phyloP scores from a whole-genome alignment of 2,888 invertebrate genomes.

The Aquatica leii region DNA sequence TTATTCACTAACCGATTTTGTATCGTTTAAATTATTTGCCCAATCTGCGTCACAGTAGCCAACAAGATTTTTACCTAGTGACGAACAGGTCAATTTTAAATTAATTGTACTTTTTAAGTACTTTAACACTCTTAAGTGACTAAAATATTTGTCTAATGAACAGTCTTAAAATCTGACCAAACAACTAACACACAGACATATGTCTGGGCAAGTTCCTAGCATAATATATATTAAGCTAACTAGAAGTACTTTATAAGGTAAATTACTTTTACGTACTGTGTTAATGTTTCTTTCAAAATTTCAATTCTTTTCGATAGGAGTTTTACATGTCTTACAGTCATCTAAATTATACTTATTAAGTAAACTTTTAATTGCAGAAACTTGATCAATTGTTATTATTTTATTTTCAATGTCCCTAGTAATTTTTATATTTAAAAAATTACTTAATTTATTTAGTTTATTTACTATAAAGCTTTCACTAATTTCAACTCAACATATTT shows the following conservation, averaged over 20 bases:
- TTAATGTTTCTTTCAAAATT: neutral
- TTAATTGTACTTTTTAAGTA: neutral
- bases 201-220: neutral
- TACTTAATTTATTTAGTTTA: neutral
- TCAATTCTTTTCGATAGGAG: neutral
- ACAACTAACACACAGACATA: neutral
- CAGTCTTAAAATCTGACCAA: neutral
- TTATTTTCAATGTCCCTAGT: neutral
- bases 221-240: neutral
- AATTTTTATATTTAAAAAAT: slow-evolving; percentile 1
- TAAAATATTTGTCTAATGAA: neutral
- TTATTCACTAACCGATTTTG: neutral
- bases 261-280: too few species aligned
- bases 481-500: slow-evolving; percentile 3
- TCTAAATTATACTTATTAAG: neutral
- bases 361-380: neutral
- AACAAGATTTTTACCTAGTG: neutral
- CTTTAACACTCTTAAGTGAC: neutral
- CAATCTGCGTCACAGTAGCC: neutral
- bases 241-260: neutral
- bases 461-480: neutral
- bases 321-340: neutral
- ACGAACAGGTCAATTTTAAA: neutral
- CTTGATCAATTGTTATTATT: neutral
- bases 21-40: neutral